Conservation (phyloP, 2,888 invertebrate genomes). For the Tenthredo mesomela region DNA sequence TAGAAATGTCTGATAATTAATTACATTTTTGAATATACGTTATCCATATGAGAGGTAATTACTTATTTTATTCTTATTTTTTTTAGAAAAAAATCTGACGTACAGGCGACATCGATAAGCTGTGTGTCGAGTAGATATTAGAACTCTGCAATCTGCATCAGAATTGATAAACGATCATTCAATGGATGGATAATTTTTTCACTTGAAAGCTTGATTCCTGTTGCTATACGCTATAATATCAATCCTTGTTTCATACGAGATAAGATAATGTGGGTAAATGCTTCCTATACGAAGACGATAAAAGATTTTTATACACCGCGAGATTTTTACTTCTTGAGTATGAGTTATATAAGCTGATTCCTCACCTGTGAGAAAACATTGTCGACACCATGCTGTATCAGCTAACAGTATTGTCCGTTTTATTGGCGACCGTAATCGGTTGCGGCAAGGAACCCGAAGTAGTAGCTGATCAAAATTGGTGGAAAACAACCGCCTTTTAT, state of each 20-base stretch:
- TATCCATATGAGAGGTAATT: background rate
- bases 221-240: background rate
- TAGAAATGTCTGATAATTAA: background rate
- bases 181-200: background rate
- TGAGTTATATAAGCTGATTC: background rate
- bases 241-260: background rate
- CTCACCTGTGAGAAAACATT: background rate
- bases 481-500: slow-evolving; percentile 89
- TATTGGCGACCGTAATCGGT: background rate
- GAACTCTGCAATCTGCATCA: background rate
- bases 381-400: slow-evolving; percentile 15
- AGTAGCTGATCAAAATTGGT: slow-evolving; percentile 84
- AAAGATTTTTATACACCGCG: background rate
- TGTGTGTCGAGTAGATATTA: background rate
- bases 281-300: background rate
- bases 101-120: background rate
- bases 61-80: too few species aligned
- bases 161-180: background rate
- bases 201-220: background rate
- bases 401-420: slow-evolving; percentile 27
- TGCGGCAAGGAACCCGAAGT: slow-evolving; percentile 10
- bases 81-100: background rate
- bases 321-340: background rate
- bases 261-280: slow-evolving; percentile 29
- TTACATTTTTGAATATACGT: background rate